Evolutionary conservation across 1,140 invertebrate species (phyloP).

Genomic region (Onthophagus taurus): DNA sequence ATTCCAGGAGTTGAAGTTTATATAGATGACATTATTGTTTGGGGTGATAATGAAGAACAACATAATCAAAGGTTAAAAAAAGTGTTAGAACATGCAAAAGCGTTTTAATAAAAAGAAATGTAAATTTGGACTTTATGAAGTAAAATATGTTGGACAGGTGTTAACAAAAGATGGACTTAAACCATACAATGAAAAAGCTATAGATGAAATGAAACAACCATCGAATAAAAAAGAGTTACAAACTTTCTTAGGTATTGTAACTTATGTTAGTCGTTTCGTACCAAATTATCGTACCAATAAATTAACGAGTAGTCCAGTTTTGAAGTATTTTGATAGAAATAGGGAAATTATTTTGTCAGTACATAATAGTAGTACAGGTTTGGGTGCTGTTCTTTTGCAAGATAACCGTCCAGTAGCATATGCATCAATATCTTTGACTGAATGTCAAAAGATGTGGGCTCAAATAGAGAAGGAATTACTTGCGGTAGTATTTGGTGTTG

Average conservation of each 20-base stretch:
- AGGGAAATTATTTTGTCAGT: slow-evolving; percentile 11
- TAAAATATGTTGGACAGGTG: slow-evolving; percentile 30
- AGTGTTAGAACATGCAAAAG: slow-evolving; percentile 21
- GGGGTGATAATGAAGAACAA: slow-evolving; percentile 20
- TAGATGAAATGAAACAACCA: slow-evolving; percentile 14
- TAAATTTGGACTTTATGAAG: slow-evolving; percentile 13
- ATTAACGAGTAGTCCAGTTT: slow-evolving; percentile 17
- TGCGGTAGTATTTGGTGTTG: slow-evolving; percentile 14
- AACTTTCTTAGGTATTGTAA: slow-evolving; percentile 18
- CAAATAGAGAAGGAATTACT: slow-evolving; percentile 39
- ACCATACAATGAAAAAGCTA: slow-evolving; percentile 27
- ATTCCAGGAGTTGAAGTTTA: slow-evolving; percentile 22
- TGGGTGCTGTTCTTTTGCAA: slow-evolving; percentile 14
- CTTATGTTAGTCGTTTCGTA: slow-evolving; percentile 23
- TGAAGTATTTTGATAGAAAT: slow-evolving; percentile 9
- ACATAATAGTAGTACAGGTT: slow-evolving; percentile 10
- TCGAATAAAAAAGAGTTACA: slow-evolving; percentile 18
- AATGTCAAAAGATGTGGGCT: slow-evolving; percentile 33
- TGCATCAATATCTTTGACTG: slow-evolving; percentile 31
- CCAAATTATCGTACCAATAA: slow-evolving; percentile 18
- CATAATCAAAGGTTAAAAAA: slow-evolving; percentile 21
- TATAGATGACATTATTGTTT: slow-evolving; percentile 31
- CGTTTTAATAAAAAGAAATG: slow-evolving; percentile 30
- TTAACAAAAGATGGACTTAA: slow-evolving; percentile 26
- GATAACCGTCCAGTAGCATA: slow-evolving; percentile 30